A percentile compares a stretch with the other conserved stretches of the same genome.
Evolutionary conservation across 1,140 invertebrate species (phyloP).

Genomic region (Drosophila malerkotliana): DNA sequence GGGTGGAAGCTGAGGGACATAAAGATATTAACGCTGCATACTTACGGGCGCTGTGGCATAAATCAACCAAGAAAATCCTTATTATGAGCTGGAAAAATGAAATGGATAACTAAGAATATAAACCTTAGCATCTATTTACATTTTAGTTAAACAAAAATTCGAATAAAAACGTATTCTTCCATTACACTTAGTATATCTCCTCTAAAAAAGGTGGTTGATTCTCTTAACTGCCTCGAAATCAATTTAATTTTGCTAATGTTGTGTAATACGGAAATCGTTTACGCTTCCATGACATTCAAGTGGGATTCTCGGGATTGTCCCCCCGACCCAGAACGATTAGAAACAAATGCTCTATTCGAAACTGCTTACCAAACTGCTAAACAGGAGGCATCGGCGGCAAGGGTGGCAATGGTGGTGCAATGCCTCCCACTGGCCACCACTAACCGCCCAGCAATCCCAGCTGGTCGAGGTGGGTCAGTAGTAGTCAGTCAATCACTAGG

Average conservation of each 20-base stretch:
- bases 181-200: too few relatives aligned
- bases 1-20: constrained; percentile 40
- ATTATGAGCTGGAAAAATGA: constrained; percentile 29
- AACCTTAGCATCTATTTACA: too few relatives aligned
- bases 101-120: not conserved
- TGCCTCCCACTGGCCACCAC: not conserved
- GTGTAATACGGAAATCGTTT: constrained; percentile 63
- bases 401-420: constrained; percentile 4
- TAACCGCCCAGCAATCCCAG: constrained; percentile 3
- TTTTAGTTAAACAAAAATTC: too few relatives aligned
- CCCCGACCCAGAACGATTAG: constrained; percentile 45
- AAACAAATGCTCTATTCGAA: constrained; percentile 72
- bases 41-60: constrained; percentile 71
- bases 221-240: constrained; percentile 36
- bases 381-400: constrained; percentile 1
- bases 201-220: constrained; percentile 33
- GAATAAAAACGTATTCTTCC: too few relatives aligned
- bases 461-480: constrained; percentile 46
- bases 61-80: constrained; percentile 63
- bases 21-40: constrained; percentile 78
- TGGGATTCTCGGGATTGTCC: constrained; percentile 17
- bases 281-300: constrained; percentile 56
- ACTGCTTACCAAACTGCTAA: constrained; percentile 23
- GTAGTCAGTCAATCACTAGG: constrained; percentile 57
- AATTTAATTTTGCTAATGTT: constrained; percentile 83